These are phyloP conservation scores for Tor tambroides DNA, from an alignment of 2,113 vertebrate species.

Conservation along the genomic window DNA sequence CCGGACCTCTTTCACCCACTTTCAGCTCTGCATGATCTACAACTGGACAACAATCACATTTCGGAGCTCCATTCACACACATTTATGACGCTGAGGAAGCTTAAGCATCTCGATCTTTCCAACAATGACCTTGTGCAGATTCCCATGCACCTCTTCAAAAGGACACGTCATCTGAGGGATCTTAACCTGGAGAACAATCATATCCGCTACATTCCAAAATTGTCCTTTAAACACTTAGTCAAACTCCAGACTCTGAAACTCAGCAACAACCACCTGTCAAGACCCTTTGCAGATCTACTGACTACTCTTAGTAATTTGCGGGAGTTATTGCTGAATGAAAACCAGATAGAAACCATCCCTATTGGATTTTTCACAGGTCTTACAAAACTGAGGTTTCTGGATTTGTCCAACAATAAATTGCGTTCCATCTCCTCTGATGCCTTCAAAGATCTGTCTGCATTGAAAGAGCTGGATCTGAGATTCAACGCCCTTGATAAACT, in stretches of 20 bases:
- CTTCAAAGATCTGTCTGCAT: conserved; percentile 48
- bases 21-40: conserved; percentile 58
- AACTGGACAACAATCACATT: conserved; percentile 68
- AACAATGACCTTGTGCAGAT: conserved; percentile 61
- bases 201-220: conserved; percentile 54
- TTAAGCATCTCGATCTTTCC: conserved; percentile 64
- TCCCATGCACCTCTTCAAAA: conserved; percentile 58
- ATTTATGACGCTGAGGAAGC: conserved; percentile 57
- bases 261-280: conserved; percentile 59
- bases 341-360: conserved; percentile 58
- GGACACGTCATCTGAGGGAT: conserved; percentile 55
- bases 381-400: conserved; percentile 50
- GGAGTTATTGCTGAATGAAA: conserved; percentile 62
- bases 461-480: conserved; percentile 65
- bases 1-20: conserved; percentile 56
- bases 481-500: conserved; percentile 61
- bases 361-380: conserved; percentile 54
- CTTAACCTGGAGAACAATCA: conserved; percentile 66
- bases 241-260: conserved; percentile 58
- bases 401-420: conserved; percentile 63
- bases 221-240: conserved; percentile 58
- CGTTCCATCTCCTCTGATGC: conserved; percentile 36
- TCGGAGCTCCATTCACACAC: conserved; percentile 47
- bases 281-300: conserved; percentile 58
- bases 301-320: conserved; percentile 54